Base-by-base conservation (phyloP, 1,140 invertebrate genomes). In the Melanaphis sacchari region DNA sequence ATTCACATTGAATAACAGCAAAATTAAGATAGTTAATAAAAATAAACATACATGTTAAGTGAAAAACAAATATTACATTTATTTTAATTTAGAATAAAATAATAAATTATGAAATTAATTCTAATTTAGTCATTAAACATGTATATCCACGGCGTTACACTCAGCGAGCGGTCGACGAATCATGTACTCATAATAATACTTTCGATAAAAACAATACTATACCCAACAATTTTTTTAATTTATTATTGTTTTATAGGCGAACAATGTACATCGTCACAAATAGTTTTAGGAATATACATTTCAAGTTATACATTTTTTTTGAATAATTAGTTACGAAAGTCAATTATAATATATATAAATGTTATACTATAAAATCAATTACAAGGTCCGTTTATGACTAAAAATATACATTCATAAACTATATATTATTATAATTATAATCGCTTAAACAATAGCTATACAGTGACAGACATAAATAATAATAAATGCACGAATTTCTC, bases 311-410 rank as follows among this genome's bases (percentile, higher is more conserved):
- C 24, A 18, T 22, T 46, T 36, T 22, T 22, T 43, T 21, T 46
- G 43, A 49, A 88, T 88, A n/a, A 88, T 88, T 88, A 46, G 31
- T n/a, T 22, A 46, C 43, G 85, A n/a, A 49, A 88, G n/a, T 88
- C 85, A 88, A 88, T 46, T 88, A 88, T n/a, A 46, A 22, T 41
- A 41, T 88, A 88, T 46, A n/a, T 18, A 88, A 88, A 46, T 88
- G 41, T 43, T 43, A 46, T n/a, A 43, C 85, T 88, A 36, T 89
- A 54, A 38, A 89, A 89, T 89, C 88, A 49, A 89, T 89, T 89
- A 89, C 85, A 89, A 52, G 88, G 49, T 89, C 87, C 87, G n/a
- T 89, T 54, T 43, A 89, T 40, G 24, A 89, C 1, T 38, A 26
- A 54, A 40, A 54, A 52, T 21, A 89, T 31, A 85, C 11, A 85